Conservation (phyloP, 2,113 vertebrate species). For the Ifrita kowaldi region DNA sequence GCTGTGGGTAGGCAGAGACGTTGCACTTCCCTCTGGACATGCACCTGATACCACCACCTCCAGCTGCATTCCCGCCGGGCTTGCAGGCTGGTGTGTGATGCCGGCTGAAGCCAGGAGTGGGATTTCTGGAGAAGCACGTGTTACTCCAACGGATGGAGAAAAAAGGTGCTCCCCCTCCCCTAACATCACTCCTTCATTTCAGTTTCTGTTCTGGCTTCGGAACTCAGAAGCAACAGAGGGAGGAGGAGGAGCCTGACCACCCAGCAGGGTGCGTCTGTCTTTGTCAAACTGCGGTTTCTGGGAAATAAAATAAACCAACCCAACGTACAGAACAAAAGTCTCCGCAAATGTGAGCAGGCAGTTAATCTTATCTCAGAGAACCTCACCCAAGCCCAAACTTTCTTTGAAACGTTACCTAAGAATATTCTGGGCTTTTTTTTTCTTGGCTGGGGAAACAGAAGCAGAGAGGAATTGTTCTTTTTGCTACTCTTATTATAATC, state of each 20-base stretch:
- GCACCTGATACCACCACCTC: rapidly evolving
- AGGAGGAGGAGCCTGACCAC: background rate
- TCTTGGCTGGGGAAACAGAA: background rate
- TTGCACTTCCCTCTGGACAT: rapidly evolving
- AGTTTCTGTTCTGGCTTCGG: background rate
- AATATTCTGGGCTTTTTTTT: background rate
- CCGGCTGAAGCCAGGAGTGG: background rate
- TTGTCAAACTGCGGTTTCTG: background rate
- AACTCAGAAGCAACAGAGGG: rapidly evolving
- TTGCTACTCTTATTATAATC: background rate
- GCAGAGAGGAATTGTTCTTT: background rate
- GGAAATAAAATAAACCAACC: background rate
- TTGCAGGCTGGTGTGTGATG: background rate
- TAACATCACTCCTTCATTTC: rapidly evolving
- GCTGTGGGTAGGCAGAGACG: rapidly evolving
- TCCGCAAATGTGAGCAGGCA: background rate
- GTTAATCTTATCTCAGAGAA: background rate
- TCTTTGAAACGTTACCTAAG: background rate
- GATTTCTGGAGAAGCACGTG: rapidly evolving
- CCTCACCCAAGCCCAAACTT: background rate
- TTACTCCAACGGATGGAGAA: no score
- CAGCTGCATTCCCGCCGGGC: rapidly evolving
- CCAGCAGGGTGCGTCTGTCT: background rate
- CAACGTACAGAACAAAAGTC: background rate
- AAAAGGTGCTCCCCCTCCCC: background rate